phyloP scores from a whole-genome alignment of 2,797 vertebrate genomes.

The Amazonetta brasiliensis region DNA sequence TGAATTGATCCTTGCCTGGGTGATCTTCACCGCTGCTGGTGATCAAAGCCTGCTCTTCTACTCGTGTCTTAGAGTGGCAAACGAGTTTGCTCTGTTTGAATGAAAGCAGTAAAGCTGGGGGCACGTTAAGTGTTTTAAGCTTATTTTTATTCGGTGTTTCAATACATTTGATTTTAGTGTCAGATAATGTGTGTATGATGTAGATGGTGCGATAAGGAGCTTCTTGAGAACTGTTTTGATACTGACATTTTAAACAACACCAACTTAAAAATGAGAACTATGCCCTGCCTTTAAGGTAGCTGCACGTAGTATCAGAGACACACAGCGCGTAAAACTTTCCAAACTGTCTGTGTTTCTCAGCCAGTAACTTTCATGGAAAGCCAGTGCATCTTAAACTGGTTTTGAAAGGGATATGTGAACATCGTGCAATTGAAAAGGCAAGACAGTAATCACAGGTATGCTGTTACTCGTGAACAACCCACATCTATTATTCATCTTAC shows the following conservation, averaged over 20 bases:
- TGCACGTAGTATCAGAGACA: background rate
- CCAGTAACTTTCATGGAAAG: background rate
- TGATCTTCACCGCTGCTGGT: background rate
- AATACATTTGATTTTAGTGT: background rate
- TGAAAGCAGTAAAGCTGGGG: background rate
- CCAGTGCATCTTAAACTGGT: background rate
- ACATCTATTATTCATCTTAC: background rate
- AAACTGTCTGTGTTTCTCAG: background rate
- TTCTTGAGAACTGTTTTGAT: background rate
- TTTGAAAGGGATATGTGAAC: background rate
- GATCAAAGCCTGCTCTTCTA: background rate
- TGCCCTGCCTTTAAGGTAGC: background rate
- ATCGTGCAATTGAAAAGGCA: background rate
- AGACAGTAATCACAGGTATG: background rate
- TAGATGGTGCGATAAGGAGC: background rate
- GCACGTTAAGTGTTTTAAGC: background rate
- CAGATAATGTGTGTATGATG: background rate
- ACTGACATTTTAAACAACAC: background rate
- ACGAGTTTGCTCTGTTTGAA: background rate
- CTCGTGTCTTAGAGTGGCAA: background rate
- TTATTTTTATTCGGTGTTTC: constrained; percentile 6
- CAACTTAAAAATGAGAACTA: background rate
- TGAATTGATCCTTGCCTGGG: background rate
- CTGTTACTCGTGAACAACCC: background rate
- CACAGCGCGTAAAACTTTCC: background rate